phyloP scores from a whole-genome alignment of 2,797 vertebrate genomes.

The Chelon auratus region DNA sequence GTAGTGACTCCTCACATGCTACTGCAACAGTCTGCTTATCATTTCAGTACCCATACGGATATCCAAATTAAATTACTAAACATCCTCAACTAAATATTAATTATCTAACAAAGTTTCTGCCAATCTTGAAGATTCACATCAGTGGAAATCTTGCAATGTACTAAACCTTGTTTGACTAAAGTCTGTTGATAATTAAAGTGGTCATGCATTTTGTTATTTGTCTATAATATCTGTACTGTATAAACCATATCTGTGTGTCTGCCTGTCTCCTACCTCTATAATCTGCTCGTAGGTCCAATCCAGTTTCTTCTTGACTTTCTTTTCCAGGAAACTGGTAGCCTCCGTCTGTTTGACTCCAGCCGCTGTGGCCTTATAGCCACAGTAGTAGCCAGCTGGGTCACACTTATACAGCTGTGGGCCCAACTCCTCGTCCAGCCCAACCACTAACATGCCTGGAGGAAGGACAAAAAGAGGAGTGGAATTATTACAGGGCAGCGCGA shows the following conservation, averaged over 20 bases:
- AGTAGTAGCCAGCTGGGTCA: slow-evolving; percentile 96
- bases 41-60: neutral
- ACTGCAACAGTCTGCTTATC: too few relatives aligned
- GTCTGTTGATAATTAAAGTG: neutral
- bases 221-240: too few relatives aligned
- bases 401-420: slow-evolving; percentile 96
- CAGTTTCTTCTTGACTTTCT: slow-evolving; percentile 98
- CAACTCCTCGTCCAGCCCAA: slow-evolving; percentile 92
- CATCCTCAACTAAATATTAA: neutral
- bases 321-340: slow-evolving; percentile 96
- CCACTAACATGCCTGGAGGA: slow-evolving; percentile 92
- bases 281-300: slow-evolving; percentile 95
- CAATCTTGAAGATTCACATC: neutral
- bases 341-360: slow-evolving; percentile 96
- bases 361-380: slow-evolving; percentile 96
- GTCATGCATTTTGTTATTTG: neutral
- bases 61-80: neutral
- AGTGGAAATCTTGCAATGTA: neutral
- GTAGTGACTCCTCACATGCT: too few relatives aligned
- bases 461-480: too few relatives aligned
- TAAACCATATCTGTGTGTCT: neutral
- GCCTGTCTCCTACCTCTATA: slow-evolving; percentile 85
- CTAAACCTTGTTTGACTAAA: neutral
- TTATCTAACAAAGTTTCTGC: neutral
- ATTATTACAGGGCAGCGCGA: neutral